Evolutionary conservation across 1,140 invertebrate species (phyloP).

Genomic region (Polypedilum pembai): DNA sequence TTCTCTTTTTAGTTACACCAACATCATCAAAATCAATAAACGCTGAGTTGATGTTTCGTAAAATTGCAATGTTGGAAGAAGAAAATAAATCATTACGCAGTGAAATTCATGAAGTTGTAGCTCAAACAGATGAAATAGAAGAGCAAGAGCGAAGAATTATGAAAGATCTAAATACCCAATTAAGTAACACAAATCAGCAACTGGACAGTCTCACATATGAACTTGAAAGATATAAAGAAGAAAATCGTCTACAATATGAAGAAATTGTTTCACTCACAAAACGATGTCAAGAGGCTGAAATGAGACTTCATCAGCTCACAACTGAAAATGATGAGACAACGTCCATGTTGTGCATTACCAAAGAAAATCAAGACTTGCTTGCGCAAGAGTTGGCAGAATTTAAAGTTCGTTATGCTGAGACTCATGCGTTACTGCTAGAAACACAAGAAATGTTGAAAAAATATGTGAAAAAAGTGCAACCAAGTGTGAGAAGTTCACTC

Average conservation of each 20-base stretch:
- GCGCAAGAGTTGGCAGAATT: slow-evolving; percentile 81
- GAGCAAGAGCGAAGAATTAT: slow-evolving; percentile 80
- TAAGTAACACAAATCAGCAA: slow-evolving; percentile 75
- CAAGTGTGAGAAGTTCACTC: slow-evolving; percentile 52
- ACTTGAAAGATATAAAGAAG: slow-evolving; percentile 68
- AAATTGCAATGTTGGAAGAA: slow-evolving; percentile 74
- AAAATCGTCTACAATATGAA: slow-evolving; percentile 68
- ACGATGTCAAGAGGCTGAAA: slow-evolving; percentile 65
- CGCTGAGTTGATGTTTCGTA: slow-evolving; percentile 72
- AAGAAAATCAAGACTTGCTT: slow-evolving; percentile 84
- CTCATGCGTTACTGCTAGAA: slow-evolving; percentile 70
- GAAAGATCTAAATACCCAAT: slow-evolving; percentile 77
- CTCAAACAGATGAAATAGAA: slow-evolving; percentile 77
- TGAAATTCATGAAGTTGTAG: slow-evolving; percentile 69
- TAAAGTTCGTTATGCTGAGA: slow-evolving; percentile 72
- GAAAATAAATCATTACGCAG: slow-evolving; percentile 77
- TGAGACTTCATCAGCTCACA: slow-evolving; percentile 55
- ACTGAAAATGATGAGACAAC: slow-evolving; percentile 83
- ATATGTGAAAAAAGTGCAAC: slow-evolving; percentile 64
- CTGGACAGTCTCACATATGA: slow-evolving; percentile 63
- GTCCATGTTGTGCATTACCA: slow-evolving; percentile 73
- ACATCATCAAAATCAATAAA: slow-evolving; percentile 55
- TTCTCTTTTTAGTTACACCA: slow-evolving; percentile 46
- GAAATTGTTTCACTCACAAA: slow-evolving; percentile 66
- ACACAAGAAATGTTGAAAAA: slow-evolving; percentile 80